Evolutionary conservation across 2,888 invertebrate genomes (phyloP), one percentile per base, ranked within the genome.

Genomic region (Athetis lepigone): DNA sequence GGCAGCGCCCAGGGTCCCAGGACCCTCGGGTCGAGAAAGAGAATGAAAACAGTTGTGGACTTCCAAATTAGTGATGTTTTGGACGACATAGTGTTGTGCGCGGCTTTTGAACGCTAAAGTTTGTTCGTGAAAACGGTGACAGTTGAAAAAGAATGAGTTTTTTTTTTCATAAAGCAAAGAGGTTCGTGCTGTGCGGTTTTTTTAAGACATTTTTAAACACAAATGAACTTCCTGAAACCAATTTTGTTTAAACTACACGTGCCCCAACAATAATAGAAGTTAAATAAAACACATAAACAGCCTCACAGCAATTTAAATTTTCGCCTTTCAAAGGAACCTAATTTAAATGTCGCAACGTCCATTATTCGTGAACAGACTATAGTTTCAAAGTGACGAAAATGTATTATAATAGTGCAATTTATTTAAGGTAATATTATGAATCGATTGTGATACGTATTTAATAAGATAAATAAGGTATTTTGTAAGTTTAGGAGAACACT

Each of bases 391-490:
- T 78, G 52, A 45, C 49, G 59, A 68, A 73, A 73, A 58, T 68
- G 47, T 77, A 70, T 68, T 54, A 71, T 74, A 80, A 52, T 80
- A 80, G 80, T 79, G 80, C 77, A 80, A 80, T 80, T 80, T 78
- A 76, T 76, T 63, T 80, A 80, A 78, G 79, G 58, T 79, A 80
- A 78, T 64, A 87, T 88, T 89, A 90, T 89, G 87, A 93, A 91
- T 91, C 87, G 81, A 93, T 90, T 94, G 93, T 93, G 93, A 93
- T 94, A 93, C 84, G 82, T 93, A 90, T 84, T 81, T 80, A 68
- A 79, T 87, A 87, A 86, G 86, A 57, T 65, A 71, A 69, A 64
- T 61, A 58, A 58, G 61, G 27, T 45, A 51, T 55, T 58, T 46
- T 60, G 3, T 64, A 70, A 57, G 5, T 27, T 18, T 62, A 67